Base-by-base conservation (phyloP, 2,797 vertebrate species). In the Clamator glandarius region DNA sequence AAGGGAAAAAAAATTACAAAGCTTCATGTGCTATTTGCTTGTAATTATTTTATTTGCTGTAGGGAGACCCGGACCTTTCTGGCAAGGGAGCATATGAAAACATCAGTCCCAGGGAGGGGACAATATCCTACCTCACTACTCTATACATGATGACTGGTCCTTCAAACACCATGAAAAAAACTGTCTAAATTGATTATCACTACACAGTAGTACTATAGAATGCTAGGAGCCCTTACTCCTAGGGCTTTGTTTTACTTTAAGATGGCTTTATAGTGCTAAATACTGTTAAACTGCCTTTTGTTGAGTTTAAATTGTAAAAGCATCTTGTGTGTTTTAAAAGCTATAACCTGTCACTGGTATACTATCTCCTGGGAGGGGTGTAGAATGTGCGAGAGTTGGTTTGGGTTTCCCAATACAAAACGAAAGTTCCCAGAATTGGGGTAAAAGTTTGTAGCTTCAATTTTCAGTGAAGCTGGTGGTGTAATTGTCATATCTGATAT, bases 71-170 rank as follows among this genome's bases (percentile, higher is more conserved):
- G 92, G 96, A 94, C 97, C 97, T 98, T 98, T 98, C 98, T 98
- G 98, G 96, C 98, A 98, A 98, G 98, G 96, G 98, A 98, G 97
- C 98, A 97, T 98, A 98, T 98, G 98, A 98, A 98, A 99, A 98
- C 98, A 98, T 98, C 97, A 90, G 97, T 98, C 98, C 98, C 97
- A 94, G 90, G 78, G 92, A 96, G 59, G 96, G 98, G 97, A 98
- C 97, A 95, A 84, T 96, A 97, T 97, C 98, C 98, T 99, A 99
- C 99, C 99, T 99, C 99, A 98, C 97, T 97, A 96, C 96, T 97
- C 96, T 97, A 97, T 97, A 96, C 96, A 96, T 96, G 97, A 97
- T 97, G 98, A 98, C 98, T 97, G 98, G 97, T 96, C 95, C 84
- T 98, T 98, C 96, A 98, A 98, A 98, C 98, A 96, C 97, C 96